Percentiles rank a stretch among this genome's conserved stretches.
Conservation (phyloP, 2,888 invertebrate species). For the Cerastis rubricosa region DNA sequence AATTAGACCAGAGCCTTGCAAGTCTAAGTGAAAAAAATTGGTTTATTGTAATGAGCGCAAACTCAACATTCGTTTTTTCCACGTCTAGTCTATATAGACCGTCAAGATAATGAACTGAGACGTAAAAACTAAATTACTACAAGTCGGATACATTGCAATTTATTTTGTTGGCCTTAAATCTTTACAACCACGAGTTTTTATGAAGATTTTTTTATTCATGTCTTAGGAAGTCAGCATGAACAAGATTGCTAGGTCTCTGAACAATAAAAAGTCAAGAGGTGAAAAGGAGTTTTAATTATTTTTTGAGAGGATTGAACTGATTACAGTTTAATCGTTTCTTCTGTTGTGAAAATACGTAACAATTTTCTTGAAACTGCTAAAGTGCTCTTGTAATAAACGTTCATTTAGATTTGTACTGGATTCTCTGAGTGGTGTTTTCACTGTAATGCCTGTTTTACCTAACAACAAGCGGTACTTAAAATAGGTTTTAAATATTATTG, state of each 20-base stretch:
- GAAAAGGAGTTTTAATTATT: constrained; percentile 33
- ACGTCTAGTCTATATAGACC: neutral
- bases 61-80: neutral
- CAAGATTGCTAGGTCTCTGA: constrained; percentile 32
- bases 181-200: constrained; percentile 28
- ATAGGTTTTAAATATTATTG: neutral
- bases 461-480: neutral
- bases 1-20: neutral
- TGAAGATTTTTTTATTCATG: constrained; percentile 17
- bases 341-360: constrained; percentile 29
- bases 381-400: constrained; percentile 12
- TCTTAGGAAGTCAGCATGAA: constrained; percentile 39
- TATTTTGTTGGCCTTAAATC: constrained; percentile 29
- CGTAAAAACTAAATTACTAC: constrained; percentile 37
- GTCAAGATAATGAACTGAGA: constrained; percentile 29
- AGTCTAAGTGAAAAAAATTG: constrained; percentile 13
- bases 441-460: neutral
- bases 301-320: constrained; percentile 29
- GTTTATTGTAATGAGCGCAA: neutral
- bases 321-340: constrained; percentile 39
- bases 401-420: constrained; percentile 12
- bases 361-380: constrained; percentile 23
- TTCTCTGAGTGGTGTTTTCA: constrained; percentile 7
- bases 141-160: constrained; percentile 26
- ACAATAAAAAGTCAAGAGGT: constrained; percentile 31